phyloP scores from a whole-genome alignment of 2,797 vertebrate species.

The Rhyacichthys aspro region DNA sequence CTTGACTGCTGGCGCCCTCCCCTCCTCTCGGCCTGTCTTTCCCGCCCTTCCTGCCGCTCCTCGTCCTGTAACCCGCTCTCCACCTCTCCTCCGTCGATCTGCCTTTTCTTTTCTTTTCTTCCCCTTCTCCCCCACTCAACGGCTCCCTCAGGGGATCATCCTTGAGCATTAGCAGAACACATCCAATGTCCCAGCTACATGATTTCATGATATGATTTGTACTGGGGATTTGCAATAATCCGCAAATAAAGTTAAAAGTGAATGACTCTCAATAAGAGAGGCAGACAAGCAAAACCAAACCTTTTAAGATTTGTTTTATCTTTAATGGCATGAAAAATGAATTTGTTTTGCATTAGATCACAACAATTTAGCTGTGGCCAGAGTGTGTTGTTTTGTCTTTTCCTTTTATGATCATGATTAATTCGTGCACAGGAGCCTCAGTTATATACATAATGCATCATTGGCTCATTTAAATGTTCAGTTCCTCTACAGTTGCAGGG shows the following conservation, averaged over 20 bases:
- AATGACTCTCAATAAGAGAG: constrained; percentile 78
- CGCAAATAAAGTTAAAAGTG: constrained; percentile 77
- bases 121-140: constrained; percentile 66
- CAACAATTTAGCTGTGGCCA: constrained; percentile 70
- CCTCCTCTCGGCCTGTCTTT: constrained; percentile 72
- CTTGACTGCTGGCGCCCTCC: constrained; percentile 70
- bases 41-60: constrained; percentile 58
- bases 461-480: constrained; percentile 77
- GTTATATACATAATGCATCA: constrained; percentile 79
- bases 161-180: constrained; percentile 78
- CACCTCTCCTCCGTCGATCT: constrained; percentile 55
- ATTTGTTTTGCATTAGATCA: constrained; percentile 76
- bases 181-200: constrained; percentile 73
- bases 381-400: constrained; percentile 74
- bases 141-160: constrained; percentile 74
- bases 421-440: constrained; percentile 74
- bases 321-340: constrained; percentile 78
- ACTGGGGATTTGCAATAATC: constrained; percentile 81
- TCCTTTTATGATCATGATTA: constrained; percentile 78
- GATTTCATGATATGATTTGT: constrained; percentile 83
- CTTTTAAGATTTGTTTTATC: constrained; percentile 80
- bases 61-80: constrained; percentile 57
- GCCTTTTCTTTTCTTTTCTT: constrained; percentile 47
- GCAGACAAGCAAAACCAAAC: constrained; percentile 77
- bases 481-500: constrained; percentile 70